Conservation (phyloP, 2,113 vertebrate species). For the Chamaea fasciata region DNA sequence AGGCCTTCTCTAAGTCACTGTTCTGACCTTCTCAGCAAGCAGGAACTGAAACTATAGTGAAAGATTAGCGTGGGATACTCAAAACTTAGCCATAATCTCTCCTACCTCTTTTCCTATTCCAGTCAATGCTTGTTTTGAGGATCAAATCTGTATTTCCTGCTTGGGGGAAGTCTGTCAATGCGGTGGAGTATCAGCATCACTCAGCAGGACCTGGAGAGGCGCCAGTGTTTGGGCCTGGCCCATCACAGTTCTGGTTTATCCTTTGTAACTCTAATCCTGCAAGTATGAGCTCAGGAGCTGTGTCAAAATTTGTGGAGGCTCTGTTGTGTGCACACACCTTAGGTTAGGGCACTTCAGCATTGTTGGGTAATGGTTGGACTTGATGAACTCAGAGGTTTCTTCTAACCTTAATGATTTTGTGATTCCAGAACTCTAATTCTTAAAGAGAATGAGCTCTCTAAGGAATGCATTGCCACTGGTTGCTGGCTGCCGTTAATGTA, state of each 20-base stretch:
- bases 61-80: not conserved
- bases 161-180: fast-evolving
- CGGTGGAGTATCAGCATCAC: not conserved
- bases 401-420: not conserved
- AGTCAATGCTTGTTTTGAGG: not conserved
- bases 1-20: not conserved
- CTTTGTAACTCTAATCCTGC: not conserved
- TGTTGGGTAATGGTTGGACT: too few relatives aligned
- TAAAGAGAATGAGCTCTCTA: not conserved
- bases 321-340: not conserved
- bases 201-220: not conserved
- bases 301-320: not conserved
- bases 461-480: not conserved
- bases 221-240: not conserved
- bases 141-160: not conserved
- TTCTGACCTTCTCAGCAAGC: not conserved
- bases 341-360: not conserved
- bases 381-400: not conserved
- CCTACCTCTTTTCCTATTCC: not conserved
- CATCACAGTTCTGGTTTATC: fast-evolving
- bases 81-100: not conserved
- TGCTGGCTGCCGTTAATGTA: not conserved
- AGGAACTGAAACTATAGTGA: not conserved
- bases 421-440: not conserved
- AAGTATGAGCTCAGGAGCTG: not conserved